Conservation (phyloP, 2,113 vertebrate genomes). For the Petrocephalus microphthalmus region DNA sequence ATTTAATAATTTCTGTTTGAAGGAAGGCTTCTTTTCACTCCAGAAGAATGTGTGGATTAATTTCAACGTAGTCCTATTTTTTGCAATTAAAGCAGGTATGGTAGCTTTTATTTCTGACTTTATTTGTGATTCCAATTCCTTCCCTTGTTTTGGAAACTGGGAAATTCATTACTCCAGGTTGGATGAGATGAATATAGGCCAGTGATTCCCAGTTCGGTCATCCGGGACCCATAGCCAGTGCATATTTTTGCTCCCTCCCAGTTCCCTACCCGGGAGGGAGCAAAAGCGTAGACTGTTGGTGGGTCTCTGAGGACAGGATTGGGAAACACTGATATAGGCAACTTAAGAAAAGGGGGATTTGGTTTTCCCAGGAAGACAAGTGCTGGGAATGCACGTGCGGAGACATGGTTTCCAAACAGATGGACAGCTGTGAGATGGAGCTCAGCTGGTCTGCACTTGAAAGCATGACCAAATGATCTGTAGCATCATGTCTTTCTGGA, state of each 20-base stretch:
- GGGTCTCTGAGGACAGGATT: no score
- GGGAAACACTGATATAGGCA: background rate
- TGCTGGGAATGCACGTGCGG: conserved; percentile 32
- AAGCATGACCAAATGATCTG: conserved; percentile 32
- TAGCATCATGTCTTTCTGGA: no score
- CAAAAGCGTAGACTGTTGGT: no score
- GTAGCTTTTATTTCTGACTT: background rate
- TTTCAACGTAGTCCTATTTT: background rate
- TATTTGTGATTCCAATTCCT: background rate
- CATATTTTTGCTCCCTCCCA: no score
- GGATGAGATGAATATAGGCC: conserved; percentile 15
- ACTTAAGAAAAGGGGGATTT: background rate
- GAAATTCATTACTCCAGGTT: background rate
- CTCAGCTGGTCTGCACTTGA: conserved; percentile 29
- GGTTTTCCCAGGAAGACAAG: conserved; percentile 31
- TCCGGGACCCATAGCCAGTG: no score
- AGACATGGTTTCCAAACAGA: conserved; percentile 37
- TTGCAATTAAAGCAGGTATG: background rate
- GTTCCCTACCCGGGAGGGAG: no score
- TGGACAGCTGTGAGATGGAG: conserved; percentile 33
- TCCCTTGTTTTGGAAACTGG: background rate
- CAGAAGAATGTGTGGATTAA: background rate
- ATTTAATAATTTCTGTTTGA: background rate
- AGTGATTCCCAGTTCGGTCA: no score
- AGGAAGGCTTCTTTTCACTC: background rate